phyloP scores from a whole-genome alignment of 2,797 vertebrate species.

The Muscicapa comitata region DNA sequence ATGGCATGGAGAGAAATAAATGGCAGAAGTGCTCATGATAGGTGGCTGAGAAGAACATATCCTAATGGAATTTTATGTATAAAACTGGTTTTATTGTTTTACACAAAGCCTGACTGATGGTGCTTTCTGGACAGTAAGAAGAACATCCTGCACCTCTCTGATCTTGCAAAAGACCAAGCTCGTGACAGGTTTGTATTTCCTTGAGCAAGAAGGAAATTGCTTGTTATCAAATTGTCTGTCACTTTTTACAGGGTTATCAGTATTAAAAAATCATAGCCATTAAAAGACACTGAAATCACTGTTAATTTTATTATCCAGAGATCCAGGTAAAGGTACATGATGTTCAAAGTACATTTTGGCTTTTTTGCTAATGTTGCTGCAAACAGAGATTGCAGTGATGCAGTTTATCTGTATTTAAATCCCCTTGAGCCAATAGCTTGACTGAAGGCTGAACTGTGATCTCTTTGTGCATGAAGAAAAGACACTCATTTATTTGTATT shows the following conservation, averaged over 20 bases:
- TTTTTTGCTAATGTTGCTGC: background rate
- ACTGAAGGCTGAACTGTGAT: background rate
- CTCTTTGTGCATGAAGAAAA: constrained; percentile 28
- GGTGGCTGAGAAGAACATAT: background rate
- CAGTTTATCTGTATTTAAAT: constrained; percentile 3
- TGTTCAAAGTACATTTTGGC: background rate
- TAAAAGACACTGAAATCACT: background rate
- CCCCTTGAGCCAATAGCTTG: background rate
- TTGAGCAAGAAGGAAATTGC: background rate
- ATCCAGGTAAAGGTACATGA: background rate
- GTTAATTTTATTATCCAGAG: background rate
- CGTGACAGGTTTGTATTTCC: background rate
- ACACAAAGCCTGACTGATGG: background rate
- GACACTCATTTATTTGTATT: constrained; percentile 39
- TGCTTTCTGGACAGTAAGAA: background rate
- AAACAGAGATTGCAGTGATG: background rate
- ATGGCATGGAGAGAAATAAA: background rate
- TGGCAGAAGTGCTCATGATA: background rate
- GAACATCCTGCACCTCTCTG: background rate
- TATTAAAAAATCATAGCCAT: background rate
- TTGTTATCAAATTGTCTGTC: background rate
- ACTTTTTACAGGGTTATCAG: background rate
- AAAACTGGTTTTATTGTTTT: background rate
- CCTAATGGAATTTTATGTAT: background rate
- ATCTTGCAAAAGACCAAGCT: background rate